Evolutionary conservation across 2,797 vertebrate genomes (phyloP), one percentile per base, ranked within the genome.

Genomic region (Hydrophis major): DNA sequence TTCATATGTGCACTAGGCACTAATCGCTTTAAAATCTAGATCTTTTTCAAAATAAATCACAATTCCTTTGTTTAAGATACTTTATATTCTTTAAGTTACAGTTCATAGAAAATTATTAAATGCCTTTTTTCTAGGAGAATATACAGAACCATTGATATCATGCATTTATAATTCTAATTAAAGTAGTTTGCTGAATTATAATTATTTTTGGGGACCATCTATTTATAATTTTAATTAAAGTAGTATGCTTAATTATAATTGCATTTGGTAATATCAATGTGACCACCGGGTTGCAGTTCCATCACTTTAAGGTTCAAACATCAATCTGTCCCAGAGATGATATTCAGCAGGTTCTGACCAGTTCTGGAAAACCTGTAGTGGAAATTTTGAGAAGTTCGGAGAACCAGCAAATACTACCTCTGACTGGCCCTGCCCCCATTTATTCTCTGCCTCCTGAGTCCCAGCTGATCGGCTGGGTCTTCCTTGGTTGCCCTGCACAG

Each of bases 211-310:
- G 11, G 42, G 20, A 89, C 32, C 69, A 57, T 87, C 16, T 16
- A 10, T 87, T 90, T 90, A 57, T 86, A 66, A 57, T 90, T 93
- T 78, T 69, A 50, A 66, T 93, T 90, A 74, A 90, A 90, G 32
- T 13, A 60, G 13, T 61, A 90, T 59, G 37, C 74, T n/a, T 14
- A 59, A 20, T 90, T 90, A 90, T 27, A n/a, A 18, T 74, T 78
- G 16, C 22, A 12, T 28, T 37, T 74, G 25, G 57, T 8, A n/a
- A 47, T 53, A 53, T 89, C 57, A 53, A 42, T 61, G 18, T 13
- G 10, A 55, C 6, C 22, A 83, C 2, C 8, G 6, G 86, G 32
- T n/a, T 32, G 11, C n/a, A 92, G 55, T 14, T 53, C 47, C n/a
- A 32, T 13, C 50, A 20, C 6, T 89, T 60, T 60, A 47, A 28